Percentiles rank a stretch among this genome's conserved stretches.
Conservation (phyloP, 2,888 invertebrate species). For the Tholera decimalis region DNA sequence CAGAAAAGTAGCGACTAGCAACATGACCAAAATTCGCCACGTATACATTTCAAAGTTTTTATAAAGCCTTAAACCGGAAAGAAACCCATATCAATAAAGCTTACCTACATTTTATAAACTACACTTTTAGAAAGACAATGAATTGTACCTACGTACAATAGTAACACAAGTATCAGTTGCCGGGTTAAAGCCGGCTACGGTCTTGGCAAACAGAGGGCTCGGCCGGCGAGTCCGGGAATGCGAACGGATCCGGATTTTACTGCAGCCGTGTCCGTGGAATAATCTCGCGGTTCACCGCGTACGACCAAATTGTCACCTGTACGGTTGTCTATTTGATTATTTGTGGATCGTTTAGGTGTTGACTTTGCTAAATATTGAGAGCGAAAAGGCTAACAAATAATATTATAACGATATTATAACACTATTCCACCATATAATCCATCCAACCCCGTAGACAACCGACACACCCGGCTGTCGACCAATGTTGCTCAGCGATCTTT, state of each 20-base stretch:
- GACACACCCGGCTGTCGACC: too few relatives aligned
- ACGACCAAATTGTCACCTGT: constrained; percentile 26
- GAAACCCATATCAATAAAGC: neutral
- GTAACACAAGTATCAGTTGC: constrained; percentile 30
- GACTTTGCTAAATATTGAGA: constrained; percentile 11
- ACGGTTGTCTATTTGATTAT: constrained; percentile 23
- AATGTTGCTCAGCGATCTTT: too few relatives aligned
- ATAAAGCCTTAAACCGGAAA: neutral
- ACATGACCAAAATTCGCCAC: neutral
- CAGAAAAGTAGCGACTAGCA: neutral
- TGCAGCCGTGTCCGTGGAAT: constrained; percentile 40
- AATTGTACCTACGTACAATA: constrained; percentile 17
- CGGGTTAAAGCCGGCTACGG: constrained; percentile 6
- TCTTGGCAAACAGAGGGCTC: constrained; percentile 39
- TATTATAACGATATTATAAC: too few relatives aligned
- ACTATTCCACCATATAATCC: too few relatives aligned
- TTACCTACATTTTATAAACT: neutral
- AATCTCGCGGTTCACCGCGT: constrained; percentile 45
- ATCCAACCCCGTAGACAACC: too few relatives aligned
- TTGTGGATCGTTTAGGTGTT: constrained; percentile 20
- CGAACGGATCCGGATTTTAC: constrained; percentile 47
- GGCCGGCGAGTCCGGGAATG: constrained; percentile 40
- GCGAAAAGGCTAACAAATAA: neutral
- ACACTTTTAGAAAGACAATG: neutral
- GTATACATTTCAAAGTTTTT: neutral